phyloP scores from a whole-genome alignment of 2,797 vertebrate species.

The Peromyscus eremicus region DNA sequence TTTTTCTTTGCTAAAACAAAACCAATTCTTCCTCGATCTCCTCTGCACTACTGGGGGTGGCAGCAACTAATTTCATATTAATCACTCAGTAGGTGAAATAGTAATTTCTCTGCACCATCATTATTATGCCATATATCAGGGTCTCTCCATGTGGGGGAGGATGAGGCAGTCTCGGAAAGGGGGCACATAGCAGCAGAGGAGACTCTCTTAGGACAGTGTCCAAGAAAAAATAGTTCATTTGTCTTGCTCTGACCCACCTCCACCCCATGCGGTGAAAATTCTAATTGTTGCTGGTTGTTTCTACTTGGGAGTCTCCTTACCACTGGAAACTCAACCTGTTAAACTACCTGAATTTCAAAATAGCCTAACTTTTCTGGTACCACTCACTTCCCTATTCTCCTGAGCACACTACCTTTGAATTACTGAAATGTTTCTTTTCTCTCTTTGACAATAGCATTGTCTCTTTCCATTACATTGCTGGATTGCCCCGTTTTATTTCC shows the following conservation, averaged over 20 bases:
- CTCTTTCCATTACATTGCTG: background rate
- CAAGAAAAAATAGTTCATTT: background rate
- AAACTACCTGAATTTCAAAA: slow-evolving; percentile 47
- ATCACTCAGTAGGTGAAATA: slow-evolving; percentile 69
- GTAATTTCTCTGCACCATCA: slow-evolving; percentile 65
- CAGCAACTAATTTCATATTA: slow-evolving; percentile 74
- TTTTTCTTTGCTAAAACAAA: slow-evolving; percentile 74
- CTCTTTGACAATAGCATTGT: background rate
- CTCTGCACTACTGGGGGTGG: slow-evolving; percentile 42
- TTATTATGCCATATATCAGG: slow-evolving; percentile 56
- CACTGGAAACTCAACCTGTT: slow-evolving; percentile 11
- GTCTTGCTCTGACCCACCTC: background rate
- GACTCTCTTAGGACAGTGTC: slow-evolving; percentile 20
- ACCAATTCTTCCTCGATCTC: slow-evolving; percentile 54
- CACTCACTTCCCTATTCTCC: background rate
- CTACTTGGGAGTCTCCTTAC: background rate
- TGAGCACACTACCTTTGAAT: background rate
- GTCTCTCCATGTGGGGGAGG: slow-evolving; percentile 22
- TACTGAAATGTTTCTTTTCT: slow-evolving; percentile 19
- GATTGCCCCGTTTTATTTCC: background rate
- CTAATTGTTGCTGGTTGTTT: slow-evolving; percentile 62
- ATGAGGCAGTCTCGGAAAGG: slow-evolving; percentile 54
- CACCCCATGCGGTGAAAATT: slow-evolving; percentile 30
- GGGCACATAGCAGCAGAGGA: slow-evolving; percentile 27
- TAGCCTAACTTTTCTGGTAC: background rate